Evolutionary conservation across 2,113 vertebrate genomes (phyloP).

Genomic region (Panthera tigris): DNA sequence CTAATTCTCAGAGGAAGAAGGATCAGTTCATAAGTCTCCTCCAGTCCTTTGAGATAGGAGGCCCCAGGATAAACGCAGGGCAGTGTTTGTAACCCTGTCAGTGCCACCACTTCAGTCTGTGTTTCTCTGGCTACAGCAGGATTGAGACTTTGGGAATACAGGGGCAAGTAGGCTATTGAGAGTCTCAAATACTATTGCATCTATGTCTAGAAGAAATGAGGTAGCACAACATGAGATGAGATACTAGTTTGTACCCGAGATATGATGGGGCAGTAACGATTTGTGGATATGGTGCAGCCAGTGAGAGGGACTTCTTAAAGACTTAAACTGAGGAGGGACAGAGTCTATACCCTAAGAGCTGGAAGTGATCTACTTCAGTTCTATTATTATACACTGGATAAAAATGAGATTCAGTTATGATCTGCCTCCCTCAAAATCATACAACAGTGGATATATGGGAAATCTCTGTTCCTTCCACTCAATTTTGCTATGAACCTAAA

Average conservation of each 20-base stretch:
- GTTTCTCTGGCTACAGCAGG: accelerated
- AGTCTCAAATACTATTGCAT: background rate
- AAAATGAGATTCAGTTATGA: background rate
- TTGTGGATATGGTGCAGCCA: background rate
- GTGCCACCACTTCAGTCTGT: background rate
- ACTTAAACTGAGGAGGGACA: background rate
- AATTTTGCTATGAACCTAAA: background rate
- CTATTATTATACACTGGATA: background rate
- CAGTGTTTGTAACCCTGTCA: background rate
- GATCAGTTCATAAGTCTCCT: background rate
- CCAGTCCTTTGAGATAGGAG: background rate
- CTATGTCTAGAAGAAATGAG: background rate
- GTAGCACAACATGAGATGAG: background rate
- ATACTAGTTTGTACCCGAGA: background rate
- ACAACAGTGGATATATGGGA: background rate
- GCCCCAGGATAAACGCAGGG: background rate
- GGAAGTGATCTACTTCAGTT: background rate
- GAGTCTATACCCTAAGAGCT: background rate
- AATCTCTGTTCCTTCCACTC: background rate
- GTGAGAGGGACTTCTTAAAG: background rate
- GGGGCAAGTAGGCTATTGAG: background rate
- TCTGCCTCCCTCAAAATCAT: background rate
- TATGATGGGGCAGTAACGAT: background rate
- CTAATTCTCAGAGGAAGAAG: background rate
- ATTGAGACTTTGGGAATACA: background rate